phyloP scores from a whole-genome alignment of 2,113 vertebrate genomes.

The Casuarius casuarius region DNA sequence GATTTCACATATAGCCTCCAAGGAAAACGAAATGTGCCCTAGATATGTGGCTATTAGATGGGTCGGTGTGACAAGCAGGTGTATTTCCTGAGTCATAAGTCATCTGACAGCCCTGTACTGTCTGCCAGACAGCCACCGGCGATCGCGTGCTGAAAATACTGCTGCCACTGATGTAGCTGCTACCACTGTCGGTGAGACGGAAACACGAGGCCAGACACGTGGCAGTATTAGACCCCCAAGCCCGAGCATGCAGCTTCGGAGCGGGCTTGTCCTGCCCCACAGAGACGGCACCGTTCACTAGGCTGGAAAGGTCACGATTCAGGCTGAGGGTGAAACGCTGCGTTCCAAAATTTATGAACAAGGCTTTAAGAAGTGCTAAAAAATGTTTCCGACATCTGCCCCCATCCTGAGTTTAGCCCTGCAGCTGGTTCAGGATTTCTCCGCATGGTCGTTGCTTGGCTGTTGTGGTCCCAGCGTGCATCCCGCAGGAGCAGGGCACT shows the following conservation, averaged over 20 bases:
- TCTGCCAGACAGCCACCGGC: not conserved
- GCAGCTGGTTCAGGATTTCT: no score
- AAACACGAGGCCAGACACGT: fast-evolving
- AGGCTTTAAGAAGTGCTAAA: no score
- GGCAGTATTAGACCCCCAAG: not conserved
- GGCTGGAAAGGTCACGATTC: not conserved
- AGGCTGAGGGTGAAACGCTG: not conserved
- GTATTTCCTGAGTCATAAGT: not conserved
- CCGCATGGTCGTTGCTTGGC: no score
- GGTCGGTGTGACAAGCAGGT: fast-evolving
- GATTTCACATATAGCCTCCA: not conserved
- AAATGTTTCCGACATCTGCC: no score
- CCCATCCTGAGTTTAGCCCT: no score
- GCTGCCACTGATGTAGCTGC: fast-evolving
- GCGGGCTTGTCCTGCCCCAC: no score
- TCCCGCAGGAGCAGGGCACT: no score
- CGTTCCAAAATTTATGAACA: not conserved
- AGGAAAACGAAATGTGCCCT: not conserved
- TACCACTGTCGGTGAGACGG: fast-evolving
- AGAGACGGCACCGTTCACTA: not conserved
- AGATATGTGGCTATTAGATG: not conserved
- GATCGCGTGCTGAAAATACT: no score
- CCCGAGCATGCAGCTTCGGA: fast-evolving
- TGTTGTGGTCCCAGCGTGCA: no score
- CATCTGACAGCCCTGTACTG: not conserved